A percentile compares a stretch with the other conserved stretches of the same genome.
Conservation (phyloP, 2,797 vertebrate genomes). For the Sebastes itinus region DNA sequence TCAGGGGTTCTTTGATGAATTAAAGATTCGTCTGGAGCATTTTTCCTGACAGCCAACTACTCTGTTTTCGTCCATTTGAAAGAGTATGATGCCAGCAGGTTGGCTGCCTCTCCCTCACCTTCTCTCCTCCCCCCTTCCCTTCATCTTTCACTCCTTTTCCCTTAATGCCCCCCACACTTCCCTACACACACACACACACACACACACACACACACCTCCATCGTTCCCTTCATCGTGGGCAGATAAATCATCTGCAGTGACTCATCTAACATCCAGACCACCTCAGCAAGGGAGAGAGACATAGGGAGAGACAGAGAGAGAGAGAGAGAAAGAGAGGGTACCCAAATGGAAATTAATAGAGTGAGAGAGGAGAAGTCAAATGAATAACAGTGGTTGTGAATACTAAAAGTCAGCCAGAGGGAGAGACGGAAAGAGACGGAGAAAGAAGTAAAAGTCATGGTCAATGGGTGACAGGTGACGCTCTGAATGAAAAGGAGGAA, state of each 20-base stretch:
- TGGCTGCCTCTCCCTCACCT: conserved; percentile 22
- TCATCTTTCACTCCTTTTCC: conserved; percentile 43
- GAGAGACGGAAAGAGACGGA: conserved; percentile 2
- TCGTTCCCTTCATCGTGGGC: conserved; percentile 52
- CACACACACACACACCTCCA: conserved; percentile 36
- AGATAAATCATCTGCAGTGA: conserved; percentile 69
- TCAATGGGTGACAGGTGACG: conserved; percentile 17
- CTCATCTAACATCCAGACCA: conserved; percentile 60
- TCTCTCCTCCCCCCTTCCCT: conserved; percentile 13
- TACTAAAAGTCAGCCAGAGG: conserved; percentile 30
- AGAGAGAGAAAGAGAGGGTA: conserved; percentile 7
- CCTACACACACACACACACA: conserved; percentile 11
- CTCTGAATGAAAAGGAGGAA: neutral
- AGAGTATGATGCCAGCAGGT: conserved; percentile 43
- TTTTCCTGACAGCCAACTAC: conserved; percentile 15
- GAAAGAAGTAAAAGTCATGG: neutral
- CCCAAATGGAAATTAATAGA: conserved; percentile 52
- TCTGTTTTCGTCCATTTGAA: conserved; percentile 42
- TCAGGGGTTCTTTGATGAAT: conserved; percentile 50
- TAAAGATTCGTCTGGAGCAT: conserved; percentile 44
- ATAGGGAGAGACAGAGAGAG: conserved; percentile 1
- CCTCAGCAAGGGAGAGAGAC: conserved; percentile 48
- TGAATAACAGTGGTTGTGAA: conserved; percentile 46
- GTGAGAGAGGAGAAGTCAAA: conserved; percentile 60
- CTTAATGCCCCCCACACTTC: neutral